Evolutionary conservation across 2,888 invertebrate species (phyloP).

Genomic region (Eupithecia pulchellata): DNA sequence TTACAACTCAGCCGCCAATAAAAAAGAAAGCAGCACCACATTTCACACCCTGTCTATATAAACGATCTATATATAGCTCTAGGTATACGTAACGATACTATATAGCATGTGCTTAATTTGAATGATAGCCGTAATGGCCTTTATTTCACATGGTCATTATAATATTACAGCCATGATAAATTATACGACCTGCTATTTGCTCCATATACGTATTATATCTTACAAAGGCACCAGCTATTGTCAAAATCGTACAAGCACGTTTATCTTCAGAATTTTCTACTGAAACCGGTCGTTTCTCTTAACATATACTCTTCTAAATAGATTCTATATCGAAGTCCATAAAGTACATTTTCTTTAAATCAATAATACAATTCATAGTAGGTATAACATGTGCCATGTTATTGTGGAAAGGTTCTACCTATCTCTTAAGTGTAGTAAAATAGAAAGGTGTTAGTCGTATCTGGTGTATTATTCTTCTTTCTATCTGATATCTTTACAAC

Average conservation of each 20-base stretch:
- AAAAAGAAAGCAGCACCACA: slow-evolving; percentile 16
- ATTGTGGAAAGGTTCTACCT: background rate
- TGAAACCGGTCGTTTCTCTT: too few relatives aligned
- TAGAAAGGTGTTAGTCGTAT: slow-evolving; percentile 50
- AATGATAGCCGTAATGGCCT: slow-evolving; percentile 41
- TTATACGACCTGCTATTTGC: slow-evolving; percentile 45
- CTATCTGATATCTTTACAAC: slow-evolving; percentile 22
- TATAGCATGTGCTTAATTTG: slow-evolving; percentile 39
- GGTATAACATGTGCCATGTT: background rate
- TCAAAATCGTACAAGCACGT: slow-evolving; percentile 20
- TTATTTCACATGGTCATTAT: slow-evolving; percentile 47
- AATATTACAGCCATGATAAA: slow-evolving; percentile 40
- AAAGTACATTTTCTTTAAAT: background rate
- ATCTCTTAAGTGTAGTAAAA: slow-evolving; percentile 32
- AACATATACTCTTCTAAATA: background rate
- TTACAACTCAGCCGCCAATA: background rate
- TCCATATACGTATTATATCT: slow-evolving; percentile 37
- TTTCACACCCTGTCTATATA: slow-evolving; percentile 15
- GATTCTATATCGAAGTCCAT: background rate
- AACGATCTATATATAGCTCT: slow-evolving; percentile 1
- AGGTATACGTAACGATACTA: slow-evolving; percentile 8
- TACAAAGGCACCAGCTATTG: slow-evolving; percentile 52
- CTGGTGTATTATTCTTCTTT: slow-evolving; percentile 19
- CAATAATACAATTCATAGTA: background rate
- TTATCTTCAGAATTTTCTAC: slow-evolving; percentile 2